Conservation (phyloP, 2,113 vertebrate genomes). For the Sebastes fasciatus region DNA sequence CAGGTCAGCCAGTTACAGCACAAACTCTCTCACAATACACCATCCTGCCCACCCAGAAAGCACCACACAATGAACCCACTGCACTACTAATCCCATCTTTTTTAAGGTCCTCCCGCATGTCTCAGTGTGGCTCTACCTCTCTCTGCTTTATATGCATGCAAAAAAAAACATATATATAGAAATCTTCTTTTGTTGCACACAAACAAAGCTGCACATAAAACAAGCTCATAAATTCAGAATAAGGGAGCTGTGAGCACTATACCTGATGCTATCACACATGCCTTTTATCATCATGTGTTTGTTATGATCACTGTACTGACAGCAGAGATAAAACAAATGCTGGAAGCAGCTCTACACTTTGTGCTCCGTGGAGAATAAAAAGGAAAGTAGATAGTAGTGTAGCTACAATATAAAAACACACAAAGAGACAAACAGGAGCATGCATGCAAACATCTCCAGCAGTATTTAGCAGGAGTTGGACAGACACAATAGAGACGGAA, state of each 20-base stretch:
- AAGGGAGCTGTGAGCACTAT: not conserved
- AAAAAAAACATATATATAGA: not conserved
- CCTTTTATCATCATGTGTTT: slow-evolving; percentile 22
- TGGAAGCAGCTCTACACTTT: not conserved
- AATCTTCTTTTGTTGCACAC: slow-evolving; percentile 1
- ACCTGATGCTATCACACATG: slow-evolving; percentile 25
- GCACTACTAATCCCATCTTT: slow-evolving; percentile 39
- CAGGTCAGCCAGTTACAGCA: slow-evolving; percentile 29
- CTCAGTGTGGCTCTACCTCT: slow-evolving; percentile 24
- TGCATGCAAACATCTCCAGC: slow-evolving; percentile 24
- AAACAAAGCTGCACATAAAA: slow-evolving; percentile 14
- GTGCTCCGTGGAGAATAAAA: slow-evolving; percentile 25
- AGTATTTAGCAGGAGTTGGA: slow-evolving; percentile 31
- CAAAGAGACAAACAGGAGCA: slow-evolving; percentile 25
- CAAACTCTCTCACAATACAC: slow-evolving; percentile 16
- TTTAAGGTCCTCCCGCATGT: slow-evolving; percentile 22
- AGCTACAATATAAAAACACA: not conserved
- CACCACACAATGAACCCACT: slow-evolving; percentile 35
- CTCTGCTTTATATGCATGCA: not conserved
- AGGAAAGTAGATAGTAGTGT: not conserved
- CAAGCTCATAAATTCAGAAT: not conserved
- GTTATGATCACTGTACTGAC: slow-evolving; percentile 43
- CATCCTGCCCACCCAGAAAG: slow-evolving; percentile 44
- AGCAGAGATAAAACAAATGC: slow-evolving; percentile 29
- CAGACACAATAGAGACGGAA: slow-evolving; percentile 63